These are phyloP conservation scores for Parazoanthus atlanticus DNA, from an alignment of 92 coral and sea anemone genomes.

Conservation along the genomic window DNA sequence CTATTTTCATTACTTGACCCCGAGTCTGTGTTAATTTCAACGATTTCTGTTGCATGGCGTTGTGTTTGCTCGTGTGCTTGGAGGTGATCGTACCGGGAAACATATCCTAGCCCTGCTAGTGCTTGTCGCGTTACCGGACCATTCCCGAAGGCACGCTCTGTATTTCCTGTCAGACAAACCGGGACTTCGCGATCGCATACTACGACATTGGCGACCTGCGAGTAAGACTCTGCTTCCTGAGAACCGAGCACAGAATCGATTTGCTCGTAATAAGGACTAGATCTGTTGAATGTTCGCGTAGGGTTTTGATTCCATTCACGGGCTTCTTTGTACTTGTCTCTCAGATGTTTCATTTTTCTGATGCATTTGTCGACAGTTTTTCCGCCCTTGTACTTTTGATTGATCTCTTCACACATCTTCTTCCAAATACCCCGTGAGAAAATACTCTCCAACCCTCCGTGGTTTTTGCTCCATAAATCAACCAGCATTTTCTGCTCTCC, in stretches of 20 bases:
- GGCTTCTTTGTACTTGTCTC: conserved; percentile 26
- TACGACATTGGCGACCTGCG: not conserved
- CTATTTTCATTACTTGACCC: not conserved
- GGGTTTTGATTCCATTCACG: conserved; percentile 29
- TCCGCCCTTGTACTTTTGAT: conserved; percentile 15
- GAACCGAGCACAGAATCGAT: conserved; percentile 18
- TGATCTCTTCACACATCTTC: conserved; percentile 19
- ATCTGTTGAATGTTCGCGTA: conserved; percentile 19
- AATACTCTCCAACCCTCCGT: conserved; percentile 15
- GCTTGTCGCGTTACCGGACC: not conserved
- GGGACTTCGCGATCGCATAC: not conserved
- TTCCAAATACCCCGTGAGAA: conserved; percentile 18
- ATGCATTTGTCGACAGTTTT: conserved; percentile 23
- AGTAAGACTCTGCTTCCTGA: not conserved
- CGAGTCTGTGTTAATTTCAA: not conserved
- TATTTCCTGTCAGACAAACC: not conserved
- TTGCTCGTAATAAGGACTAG: conserved; percentile 34
- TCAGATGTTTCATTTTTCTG: conserved; percentile 11
- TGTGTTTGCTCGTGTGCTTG: not conserved
- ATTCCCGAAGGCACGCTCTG: not conserved
- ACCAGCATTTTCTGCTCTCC: conserved; percentile 34
- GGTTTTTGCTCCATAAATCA: conserved; percentile 29
- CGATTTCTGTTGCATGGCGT: not conserved
- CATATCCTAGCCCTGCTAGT: not conserved
- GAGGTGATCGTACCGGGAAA: not conserved